Base-by-base conservation (phyloP, 1,140 invertebrate genomes). In the Drosophila baimaii region DNA sequence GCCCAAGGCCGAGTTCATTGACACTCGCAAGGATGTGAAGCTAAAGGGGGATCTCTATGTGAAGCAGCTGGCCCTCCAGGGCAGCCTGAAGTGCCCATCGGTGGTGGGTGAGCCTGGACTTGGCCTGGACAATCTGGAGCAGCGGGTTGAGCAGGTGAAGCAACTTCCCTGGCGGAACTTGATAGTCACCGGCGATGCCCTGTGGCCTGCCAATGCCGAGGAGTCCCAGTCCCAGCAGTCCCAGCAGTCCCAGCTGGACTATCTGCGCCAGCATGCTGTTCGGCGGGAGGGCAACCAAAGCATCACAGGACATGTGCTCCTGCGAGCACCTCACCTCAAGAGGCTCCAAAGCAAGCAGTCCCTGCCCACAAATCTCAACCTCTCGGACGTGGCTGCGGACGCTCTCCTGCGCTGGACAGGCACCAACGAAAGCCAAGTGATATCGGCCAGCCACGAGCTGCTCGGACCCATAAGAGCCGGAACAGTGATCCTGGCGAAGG, bases 251-350 rank as follows among this genome's bases (percentile, higher is more conserved):
- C 43, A 61, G 3, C 33, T 91, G n/a, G 51, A 78, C 2, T 91
- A 91, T 66, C 23, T 91, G 23, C 78, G 74, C 4, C 62, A 55
- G 25, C 82, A 86, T 35, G 88, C 84, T 10, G 90, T 91, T 3
- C 59, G 75, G 12, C 70, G 65, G 1, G 29, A 37, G 2, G 73
- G 54, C 4, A 69, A 70, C 7, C 90, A 91, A 29, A 58, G 27
- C 1, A 90, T 90, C 9, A 52, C 61, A 0, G 90, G 88, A 0
- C 82, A 89, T 17, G 90, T 91, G 7, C 19, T 77, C 0, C 46
- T 91, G 0, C 21, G 46, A 2, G 23, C 68, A 21, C 63, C 84
- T 0, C 37, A 7, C 0, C 13, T 86, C 0, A 37, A 15, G 21
- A 69, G 41, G 1, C 41, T 91, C 15, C 41, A 51, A 7, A 78